A percentile compares a stretch with the other conserved stretches of the same genome.
phyloP scores from a whole-genome alignment of 1,140 invertebrate species.

The Steinernema khuongi region DNA sequence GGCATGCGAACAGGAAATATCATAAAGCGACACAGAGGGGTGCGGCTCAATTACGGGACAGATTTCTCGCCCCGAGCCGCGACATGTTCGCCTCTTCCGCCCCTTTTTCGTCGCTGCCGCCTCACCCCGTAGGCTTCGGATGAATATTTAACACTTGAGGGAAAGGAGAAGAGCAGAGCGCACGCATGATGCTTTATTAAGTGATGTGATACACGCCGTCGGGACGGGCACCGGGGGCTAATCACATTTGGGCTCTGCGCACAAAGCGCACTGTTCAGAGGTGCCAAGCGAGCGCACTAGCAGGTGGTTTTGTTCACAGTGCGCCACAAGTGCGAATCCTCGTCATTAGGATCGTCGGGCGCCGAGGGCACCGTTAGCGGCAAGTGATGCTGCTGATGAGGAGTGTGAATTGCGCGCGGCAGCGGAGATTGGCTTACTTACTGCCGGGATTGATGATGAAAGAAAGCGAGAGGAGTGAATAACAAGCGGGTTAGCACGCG shows the following conservation, averaged over 20 bases:
- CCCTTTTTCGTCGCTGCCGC: no score
- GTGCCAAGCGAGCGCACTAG: neutral
- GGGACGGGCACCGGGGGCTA: neutral
- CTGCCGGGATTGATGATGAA: neutral
- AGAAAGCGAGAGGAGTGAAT: neutral
- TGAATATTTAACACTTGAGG: no score
- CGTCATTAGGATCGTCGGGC: neutral
- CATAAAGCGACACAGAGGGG: neutral
- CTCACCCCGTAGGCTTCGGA: no score
- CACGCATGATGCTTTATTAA: slow-evolving; percentile 9
- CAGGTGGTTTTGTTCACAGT: slow-evolving; percentile 10
- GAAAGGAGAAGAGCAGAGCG: no score
- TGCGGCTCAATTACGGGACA: neutral
- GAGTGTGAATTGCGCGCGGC: neutral
- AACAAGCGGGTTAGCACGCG: neutral
- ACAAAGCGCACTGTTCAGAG: no score
- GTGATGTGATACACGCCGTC: neutral
- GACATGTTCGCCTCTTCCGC: no score
- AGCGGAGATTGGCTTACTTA: slow-evolving; percentile 9
- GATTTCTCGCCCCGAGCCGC: no score
- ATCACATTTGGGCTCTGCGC: no score
- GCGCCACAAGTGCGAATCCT: neutral
- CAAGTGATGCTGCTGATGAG: neutral
- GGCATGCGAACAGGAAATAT: slow-evolving; percentile 14
- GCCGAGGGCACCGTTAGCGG: neutral